These are phyloP conservation scores for Epizoanthus fatuus DNA, from an alignment of 92 coral and sea anemone genomes.

Conservation along the genomic window DNA sequence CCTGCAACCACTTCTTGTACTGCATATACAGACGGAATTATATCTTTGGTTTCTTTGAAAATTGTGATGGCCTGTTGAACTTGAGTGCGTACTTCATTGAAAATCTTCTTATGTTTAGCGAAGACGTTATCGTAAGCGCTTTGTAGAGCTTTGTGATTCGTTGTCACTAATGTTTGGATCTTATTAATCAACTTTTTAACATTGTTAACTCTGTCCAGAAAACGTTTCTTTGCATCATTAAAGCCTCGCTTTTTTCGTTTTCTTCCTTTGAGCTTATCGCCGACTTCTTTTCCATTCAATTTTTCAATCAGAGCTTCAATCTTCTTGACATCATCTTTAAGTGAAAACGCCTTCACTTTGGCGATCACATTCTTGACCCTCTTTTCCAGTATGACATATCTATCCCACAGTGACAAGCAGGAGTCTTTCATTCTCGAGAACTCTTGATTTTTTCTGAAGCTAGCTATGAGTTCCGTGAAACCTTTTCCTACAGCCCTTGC, in stretches of 20 bases:
- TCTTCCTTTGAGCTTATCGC: slow-evolving; percentile 30
- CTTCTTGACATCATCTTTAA: slow-evolving; percentile 89
- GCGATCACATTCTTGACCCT: slow-evolving; percentile 78
- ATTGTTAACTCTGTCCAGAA: slow-evolving; percentile 51
- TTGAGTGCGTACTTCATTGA: slow-evolving; percentile 79
- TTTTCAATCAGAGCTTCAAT: slow-evolving; percentile 80
- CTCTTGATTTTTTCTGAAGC: slow-evolving; percentile 77
- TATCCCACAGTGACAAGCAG: slow-evolving; percentile 77
- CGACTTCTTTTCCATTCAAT: slow-evolving; percentile 82
- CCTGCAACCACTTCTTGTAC: slow-evolving; percentile 74
- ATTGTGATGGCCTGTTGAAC: slow-evolving; percentile 77
- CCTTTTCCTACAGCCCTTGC: slow-evolving; percentile 83
- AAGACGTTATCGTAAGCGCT: slow-evolving; percentile 85
- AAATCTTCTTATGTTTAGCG: slow-evolving; percentile 68
- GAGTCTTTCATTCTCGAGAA: slow-evolving; percentile 83
- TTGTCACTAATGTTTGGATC: slow-evolving; percentile 68
- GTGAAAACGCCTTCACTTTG: slow-evolving; percentile 83
- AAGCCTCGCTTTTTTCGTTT: slow-evolving; percentile 55
- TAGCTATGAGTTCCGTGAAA: slow-evolving; percentile 59
- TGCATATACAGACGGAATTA: slow-evolving; percentile 85
- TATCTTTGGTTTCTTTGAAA: slow-evolving; percentile 76
- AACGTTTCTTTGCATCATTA: slow-evolving; percentile 33
- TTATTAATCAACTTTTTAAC: slow-evolving; percentile 76
- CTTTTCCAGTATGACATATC: slow-evolving; percentile 76
- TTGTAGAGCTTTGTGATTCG: slow-evolving; percentile 75